Evolutionary conservation across 2,888 invertebrate genomes (phyloP), one percentile per base, ranked within the genome.

Genomic region (Cartodere bifasciata): DNA sequence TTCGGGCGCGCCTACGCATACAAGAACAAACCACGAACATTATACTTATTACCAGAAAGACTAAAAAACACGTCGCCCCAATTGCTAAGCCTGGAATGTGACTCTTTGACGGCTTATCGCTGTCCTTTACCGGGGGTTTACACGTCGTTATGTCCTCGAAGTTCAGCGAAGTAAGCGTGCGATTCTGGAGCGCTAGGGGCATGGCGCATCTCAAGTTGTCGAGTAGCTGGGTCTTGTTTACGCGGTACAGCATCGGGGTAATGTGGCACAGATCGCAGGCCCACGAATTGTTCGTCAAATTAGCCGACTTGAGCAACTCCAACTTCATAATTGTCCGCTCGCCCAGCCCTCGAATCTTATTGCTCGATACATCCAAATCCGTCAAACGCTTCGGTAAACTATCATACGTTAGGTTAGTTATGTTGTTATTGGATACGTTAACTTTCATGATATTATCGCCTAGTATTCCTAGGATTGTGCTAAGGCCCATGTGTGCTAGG

Each of bases 401-500:
- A 44, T 70, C 67, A 16, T 62, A 62, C 6, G 69, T 71, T 43
- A 79, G 63, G 28, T 60, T 63, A 1, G 59, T 62, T 33, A 85
- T 63, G 50, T 72, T 67, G 60, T 84, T 85, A 49, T 75, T 71
- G 16, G 82, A 82, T 45, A 85, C 59, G 60, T 84, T 82, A 39
- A 85, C 62, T 37, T 67, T 66, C 32, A 67, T 65, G 36, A 85
- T 56, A 42, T 72, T 67, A 43, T 69, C 66, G 1, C 62, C 67
- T 37, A 77, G 65, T 40, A 75, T 63, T 41, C 69, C 67, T 25
- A 76, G 49, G 12, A 24, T 21, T 5, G 65, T 64, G 4, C 60
- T 56, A 23, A 76, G 49, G 4, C 66, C 65, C 49, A 76, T 63
- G 45, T 72, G 68, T 1, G 75, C 72, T 9, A 77, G 52, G 2